Percentiles rank a stretch among this genome's conserved stretches.
Conservation (phyloP, 1,140 invertebrate species). For the Drosophila santomea region DNA sequence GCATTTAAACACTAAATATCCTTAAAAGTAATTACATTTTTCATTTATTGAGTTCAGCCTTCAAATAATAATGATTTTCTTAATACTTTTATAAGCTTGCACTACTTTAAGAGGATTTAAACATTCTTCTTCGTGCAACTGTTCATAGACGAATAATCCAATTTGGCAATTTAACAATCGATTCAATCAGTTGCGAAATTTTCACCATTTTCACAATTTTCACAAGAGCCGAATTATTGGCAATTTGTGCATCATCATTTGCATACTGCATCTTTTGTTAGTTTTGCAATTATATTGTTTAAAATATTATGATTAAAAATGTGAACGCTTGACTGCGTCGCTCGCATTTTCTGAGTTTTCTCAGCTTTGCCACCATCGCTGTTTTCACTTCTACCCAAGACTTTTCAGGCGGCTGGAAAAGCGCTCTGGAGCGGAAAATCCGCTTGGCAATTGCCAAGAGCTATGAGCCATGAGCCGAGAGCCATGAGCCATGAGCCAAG, state of each 20-base stretch:
- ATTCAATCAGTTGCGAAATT: conserved; percentile 43
- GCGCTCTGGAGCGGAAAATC: conserved; percentile 56
- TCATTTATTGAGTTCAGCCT: too few species aligned
- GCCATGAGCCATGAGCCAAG: conserved; percentile 18
- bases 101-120: neutral
- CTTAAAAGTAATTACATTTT: neutral
- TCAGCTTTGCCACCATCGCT: too few species aligned
- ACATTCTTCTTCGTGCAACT: neutral
- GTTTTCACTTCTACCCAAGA: conserved; percentile 6
- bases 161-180: conserved; percentile 46
- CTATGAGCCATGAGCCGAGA: conserved; percentile 20
- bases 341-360: conserved; percentile 3
- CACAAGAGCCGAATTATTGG: conserved; percentile 27
- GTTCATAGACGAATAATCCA: conserved; percentile 28
- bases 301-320: conserved; percentile 62
- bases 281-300: conserved; percentile 59
- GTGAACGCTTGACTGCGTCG: conserved; percentile 35
- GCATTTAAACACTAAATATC: too few species aligned
- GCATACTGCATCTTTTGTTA: conserved; percentile 35
- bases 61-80: neutral
- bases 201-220: conserved; percentile 12
- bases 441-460: conserved; percentile 51
- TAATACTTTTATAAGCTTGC: neutral
- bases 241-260: conserved; percentile 39
- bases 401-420: conserved; percentile 24